Evolutionary conservation across 1,140 invertebrate genomes (phyloP).

Genomic region (Pseudachorutes palmiensis): DNA sequence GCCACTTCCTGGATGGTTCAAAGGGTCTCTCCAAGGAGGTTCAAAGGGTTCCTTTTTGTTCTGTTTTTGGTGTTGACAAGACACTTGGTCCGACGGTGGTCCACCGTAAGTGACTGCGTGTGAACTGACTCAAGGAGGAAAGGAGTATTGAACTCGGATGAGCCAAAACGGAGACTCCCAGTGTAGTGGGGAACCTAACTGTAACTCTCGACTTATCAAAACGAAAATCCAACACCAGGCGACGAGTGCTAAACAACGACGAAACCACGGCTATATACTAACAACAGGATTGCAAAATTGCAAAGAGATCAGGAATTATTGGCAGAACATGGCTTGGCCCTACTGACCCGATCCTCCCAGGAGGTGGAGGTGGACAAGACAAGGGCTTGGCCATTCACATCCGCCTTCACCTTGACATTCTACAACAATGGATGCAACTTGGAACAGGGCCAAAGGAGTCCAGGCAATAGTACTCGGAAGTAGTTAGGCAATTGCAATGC

Average conservation of each 20-base stretch:
- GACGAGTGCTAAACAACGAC: background rate
- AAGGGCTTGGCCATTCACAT: no score
- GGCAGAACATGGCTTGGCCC: no score
- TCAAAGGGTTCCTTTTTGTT: background rate
- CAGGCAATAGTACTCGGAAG: no score
- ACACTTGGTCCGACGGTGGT: background rate
- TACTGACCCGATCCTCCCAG: no score
- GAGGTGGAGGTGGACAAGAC: no score
- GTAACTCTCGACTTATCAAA: constrained; percentile 17
- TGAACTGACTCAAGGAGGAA: constrained; percentile 27
- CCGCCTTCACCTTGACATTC: no score
- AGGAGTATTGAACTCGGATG: constrained; percentile 37
- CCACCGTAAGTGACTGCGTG: constrained; percentile 18
- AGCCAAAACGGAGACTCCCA: constrained; percentile 20
- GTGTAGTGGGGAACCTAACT: constrained; percentile 26
- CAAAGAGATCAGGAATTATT: no score
- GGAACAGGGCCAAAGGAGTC: no score
- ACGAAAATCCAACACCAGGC: background rate
- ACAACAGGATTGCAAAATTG: no score
- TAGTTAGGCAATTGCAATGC: no score
- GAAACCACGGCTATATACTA: background rate
- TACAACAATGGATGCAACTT: no score
- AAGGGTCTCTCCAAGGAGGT: background rate
- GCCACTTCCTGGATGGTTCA: no score
- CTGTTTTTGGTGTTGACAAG: background rate